These are phyloP conservation scores for Colius striatus DNA, from an alignment of 2,113 vertebrate genomes.

Conservation along the genomic window DNA sequence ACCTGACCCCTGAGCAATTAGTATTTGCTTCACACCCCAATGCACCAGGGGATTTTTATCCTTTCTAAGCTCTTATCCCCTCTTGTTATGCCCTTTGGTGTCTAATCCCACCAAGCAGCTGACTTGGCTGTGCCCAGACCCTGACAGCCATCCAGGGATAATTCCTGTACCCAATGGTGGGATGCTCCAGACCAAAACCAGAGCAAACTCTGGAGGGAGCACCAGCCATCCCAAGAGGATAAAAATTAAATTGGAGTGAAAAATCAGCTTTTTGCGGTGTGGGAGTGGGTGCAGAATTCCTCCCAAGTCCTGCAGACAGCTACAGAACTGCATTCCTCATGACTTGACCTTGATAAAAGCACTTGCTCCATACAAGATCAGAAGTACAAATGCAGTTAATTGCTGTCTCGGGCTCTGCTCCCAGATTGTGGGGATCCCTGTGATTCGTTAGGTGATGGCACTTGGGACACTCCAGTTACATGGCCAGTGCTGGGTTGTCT, in stretches of 20 bases:
- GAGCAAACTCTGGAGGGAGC: neutral
- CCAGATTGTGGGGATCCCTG: neutral
- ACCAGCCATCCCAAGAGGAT: neutral
- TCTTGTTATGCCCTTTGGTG: conserved; percentile 29
- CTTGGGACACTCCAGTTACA: rapidly evolving
- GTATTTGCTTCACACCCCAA: neutral
- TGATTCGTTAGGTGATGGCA: rapidly evolving
- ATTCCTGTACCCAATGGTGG: neutral
- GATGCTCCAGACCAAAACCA: neutral
- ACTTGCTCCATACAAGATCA: neutral
- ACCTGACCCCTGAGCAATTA: neutral
- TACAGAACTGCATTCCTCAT: neutral
- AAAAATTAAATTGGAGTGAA: conserved; percentile 44
- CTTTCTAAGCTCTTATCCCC: neutral
- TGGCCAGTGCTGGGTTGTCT: too few species aligned
- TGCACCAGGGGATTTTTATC: neutral
- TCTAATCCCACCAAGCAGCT: neutral
- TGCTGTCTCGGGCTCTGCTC: neutral
- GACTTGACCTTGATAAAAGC: neutral
- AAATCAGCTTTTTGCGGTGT: neutral
- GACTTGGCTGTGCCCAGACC: neutral
- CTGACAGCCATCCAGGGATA: neutral
- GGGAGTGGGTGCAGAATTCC: neutral
- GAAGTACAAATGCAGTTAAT: neutral
- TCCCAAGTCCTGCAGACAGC: conserved; percentile 18